These are phyloP conservation scores for Salarias fasciatus DNA, from an alignment of 2,797 vertebrate species.

Conservation along the genomic window DNA sequence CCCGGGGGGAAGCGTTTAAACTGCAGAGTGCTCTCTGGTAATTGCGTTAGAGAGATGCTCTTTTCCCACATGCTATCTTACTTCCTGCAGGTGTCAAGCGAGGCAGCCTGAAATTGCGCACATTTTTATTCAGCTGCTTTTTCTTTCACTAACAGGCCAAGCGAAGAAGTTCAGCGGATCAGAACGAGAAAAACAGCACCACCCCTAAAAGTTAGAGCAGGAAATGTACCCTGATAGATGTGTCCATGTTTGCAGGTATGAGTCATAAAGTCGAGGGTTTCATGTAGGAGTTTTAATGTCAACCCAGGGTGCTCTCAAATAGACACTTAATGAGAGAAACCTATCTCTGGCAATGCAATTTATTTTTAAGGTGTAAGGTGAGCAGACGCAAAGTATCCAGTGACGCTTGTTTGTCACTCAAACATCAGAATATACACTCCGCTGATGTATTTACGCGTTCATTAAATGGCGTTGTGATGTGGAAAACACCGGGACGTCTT, in stretches of 20 bases:
- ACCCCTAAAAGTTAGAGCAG: conserved; percentile 16
- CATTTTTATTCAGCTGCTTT: conserved; percentile 38
- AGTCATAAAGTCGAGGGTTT: conserved; percentile 23
- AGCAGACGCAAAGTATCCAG: too few relatives aligned
- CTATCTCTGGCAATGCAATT: conserved; percentile 9
- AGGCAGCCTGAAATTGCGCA: conserved; percentile 44
- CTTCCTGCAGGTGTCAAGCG: conserved; percentile 63
- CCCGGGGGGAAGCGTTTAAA: conserved; percentile 58
- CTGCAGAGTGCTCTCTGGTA: conserved; percentile 57
- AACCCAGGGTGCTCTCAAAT: not conserved
- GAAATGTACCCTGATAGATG: conserved; percentile 28
- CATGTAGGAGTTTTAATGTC: conserved; percentile 19
- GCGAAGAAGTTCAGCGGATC: conserved; percentile 12
- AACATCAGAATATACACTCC: too few relatives aligned
- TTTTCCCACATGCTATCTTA: conserved; percentile 53
- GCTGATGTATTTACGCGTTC: too few relatives aligned
- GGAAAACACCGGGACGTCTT: too few relatives aligned
- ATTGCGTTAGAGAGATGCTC: conserved; percentile 58
- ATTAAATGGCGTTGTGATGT: too few relatives aligned
- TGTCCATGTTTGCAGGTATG: conserved; percentile 23
- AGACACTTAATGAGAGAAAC: conserved; percentile 37
- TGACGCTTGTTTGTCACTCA: too few relatives aligned
- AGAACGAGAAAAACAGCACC: conserved; percentile 20
- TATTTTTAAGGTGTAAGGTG: not conserved
- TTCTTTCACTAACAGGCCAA: conserved; percentile 29